phyloP scores from a whole-genome alignment of 2,888 invertebrate species.

The Brenthis daphne region DNA sequence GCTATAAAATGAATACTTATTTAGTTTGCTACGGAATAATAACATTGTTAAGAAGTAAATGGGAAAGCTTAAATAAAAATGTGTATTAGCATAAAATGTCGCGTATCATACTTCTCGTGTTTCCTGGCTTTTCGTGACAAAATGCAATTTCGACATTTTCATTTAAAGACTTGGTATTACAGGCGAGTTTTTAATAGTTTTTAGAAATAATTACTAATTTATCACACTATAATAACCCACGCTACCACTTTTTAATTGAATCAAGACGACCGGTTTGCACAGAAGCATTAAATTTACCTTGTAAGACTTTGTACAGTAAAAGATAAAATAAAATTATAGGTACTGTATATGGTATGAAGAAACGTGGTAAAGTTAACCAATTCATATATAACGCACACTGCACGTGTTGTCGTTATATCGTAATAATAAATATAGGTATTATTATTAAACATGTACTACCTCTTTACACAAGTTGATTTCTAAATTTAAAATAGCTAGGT shows the following conservation, averaged over 20 bases:
- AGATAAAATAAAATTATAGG: too few relatives aligned
- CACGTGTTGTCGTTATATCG: too few relatives aligned
- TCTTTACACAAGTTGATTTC: too few relatives aligned
- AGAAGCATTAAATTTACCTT: neutral
- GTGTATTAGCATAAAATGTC: neutral
- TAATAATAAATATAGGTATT: too few relatives aligned
- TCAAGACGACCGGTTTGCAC: conserved; percentile 8
- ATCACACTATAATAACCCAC: conserved; percentile 13
- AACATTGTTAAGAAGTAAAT: neutral
- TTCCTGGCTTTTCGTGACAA: conserved; percentile 32
- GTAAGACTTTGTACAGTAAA: too few relatives aligned
- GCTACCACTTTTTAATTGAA: conserved; percentile 16
- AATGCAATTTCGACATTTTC: conserved; percentile 33
- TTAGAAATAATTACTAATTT: conserved; percentile 21
- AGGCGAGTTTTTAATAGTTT: conserved; percentile 14
- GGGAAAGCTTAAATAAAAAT: neutral
- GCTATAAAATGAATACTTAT: too few relatives aligned
- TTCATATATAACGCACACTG: too few relatives aligned
- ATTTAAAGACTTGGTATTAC: conserved; percentile 14
- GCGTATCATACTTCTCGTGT: conserved; percentile 11
- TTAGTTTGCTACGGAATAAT: too few relatives aligned
- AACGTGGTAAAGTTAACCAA: too few relatives aligned
- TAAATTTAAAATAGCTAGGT: too few relatives aligned
- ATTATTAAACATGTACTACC: too few relatives aligned
- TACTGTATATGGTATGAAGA: too few relatives aligned